phyloP scores from a whole-genome alignment of 2,113 vertebrate species.

The Etia nguti region DNA sequence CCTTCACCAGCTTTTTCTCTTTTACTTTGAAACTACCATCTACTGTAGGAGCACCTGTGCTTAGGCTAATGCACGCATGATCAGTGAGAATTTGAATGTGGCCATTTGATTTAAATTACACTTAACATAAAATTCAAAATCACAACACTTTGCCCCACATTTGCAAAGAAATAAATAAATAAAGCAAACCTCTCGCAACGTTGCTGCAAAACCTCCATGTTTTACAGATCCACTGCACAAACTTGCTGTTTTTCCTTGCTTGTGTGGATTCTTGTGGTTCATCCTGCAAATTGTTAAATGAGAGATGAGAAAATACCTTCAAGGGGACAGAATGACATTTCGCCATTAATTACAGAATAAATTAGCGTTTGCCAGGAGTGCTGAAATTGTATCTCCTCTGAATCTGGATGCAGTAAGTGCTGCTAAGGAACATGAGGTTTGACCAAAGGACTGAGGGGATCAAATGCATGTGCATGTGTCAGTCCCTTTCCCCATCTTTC shows the following conservation, averaged over 20 bases:
- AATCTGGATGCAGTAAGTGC: neutral
- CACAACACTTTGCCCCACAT: neutral
- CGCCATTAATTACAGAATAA: constrained; percentile 63
- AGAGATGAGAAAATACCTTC: constrained; percentile 35
- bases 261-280: neutral
- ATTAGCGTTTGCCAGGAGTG: constrained; percentile 42
- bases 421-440: neutral
- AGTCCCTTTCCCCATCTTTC: neutral
- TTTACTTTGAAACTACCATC: neutral
- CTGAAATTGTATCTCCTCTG: constrained; percentile 37
- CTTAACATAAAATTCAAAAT: neutral
- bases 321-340: constrained; percentile 50
- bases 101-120: neutral
- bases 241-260: neutral
- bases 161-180: neutral
- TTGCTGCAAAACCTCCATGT: neutral
- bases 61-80: neutral
- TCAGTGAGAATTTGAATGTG: neutral
- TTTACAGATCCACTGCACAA: neutral
- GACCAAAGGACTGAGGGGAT: constrained; percentile 5
- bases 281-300: constrained; percentile 7
- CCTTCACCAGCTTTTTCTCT: neutral
- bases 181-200: neutral
- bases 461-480: constrained; percentile 4
- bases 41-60: neutral